Base-by-base conservation (phyloP, 1,140 invertebrate species). In the Meloidogyne chitwoodi region DNA sequence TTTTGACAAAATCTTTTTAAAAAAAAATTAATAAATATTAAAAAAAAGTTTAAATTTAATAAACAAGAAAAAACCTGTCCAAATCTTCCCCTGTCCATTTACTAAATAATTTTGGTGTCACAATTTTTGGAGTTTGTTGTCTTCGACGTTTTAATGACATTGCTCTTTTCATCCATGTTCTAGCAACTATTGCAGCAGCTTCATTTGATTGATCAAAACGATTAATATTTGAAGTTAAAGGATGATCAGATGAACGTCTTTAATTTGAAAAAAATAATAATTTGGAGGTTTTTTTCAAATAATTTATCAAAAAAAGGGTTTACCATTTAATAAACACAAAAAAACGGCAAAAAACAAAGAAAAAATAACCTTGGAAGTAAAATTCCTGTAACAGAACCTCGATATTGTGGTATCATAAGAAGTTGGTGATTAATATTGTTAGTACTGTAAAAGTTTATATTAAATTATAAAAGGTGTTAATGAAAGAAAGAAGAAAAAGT, bases 11-110 rank as follows among this genome's bases (percentile, higher is more conserved):
- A 87, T 75, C 84, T 84, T 61, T 65, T 84, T 68, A 44, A 62
- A 44, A 38, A 38, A 41, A 41, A 41, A 41, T 41, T 41, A 11
- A 19, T 26, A 16, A 26, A n/a, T 19, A 12, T 73, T 24, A 22
- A 56, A 22, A 56, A 22, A 56, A 48, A 16, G 19, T 48, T 48
- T 6, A 48, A 38, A 8, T 38, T 8, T 6, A 8, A 10, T 38
- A 38, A 0, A 38, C 4, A 0, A 79, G 24, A 34, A 44, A 48
- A 6, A 63, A 85, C 83, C 83, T 69, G 73, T 85, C 84, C 86
- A 85, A 77, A 67, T 85, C 84, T 48, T 87, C 85, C n/a, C 86
- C 84, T 22, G 81, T 87, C 84, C 84, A 85, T 72, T 83, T 86
- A 62, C 78, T 75, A 70, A 85, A 87, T 63, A 87, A 34, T 64